Base-by-base conservation (phyloP, 2,113 vertebrate genomes). In the Oryzias javanicus region DNA sequence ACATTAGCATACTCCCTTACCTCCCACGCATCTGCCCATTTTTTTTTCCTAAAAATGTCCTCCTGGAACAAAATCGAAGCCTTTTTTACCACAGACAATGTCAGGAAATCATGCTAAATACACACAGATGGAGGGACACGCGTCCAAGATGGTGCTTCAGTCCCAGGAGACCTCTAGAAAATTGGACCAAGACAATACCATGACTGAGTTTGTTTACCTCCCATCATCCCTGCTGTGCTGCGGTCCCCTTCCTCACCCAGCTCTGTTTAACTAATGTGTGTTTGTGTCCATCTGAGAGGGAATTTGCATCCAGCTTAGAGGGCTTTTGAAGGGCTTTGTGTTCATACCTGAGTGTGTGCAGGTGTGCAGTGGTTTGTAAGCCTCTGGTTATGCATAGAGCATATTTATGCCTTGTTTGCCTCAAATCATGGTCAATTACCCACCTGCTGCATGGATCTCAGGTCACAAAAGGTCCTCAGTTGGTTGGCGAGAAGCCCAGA, bases 41-140 rank as follows among this genome's bases (percentile, higher is more conserved):
- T 60, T n/a, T 59, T 55, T 19, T 66, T 20, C 49, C 55, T 48
- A 17, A 49, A 8, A 35, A 35, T 18, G 18, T 47, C 17, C n/a
- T 47, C 45, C 17, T 47, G 7, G 6, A n/a, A 47, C 1, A 1
- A 8, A n/a, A n/a, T 46, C n/a, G n/a, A 17, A 6, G 14, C 4
- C n/a, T 15, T 46, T 16, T 79, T 81, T 60, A 78, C 79, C 57
- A 65, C 81, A 80, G 79, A 86, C 77, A 88, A 82, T 82, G 75
- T 57, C 70, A 86, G 79, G 77, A 83, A 79, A 72, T 54, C 40
- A 59, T 63, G 56, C 29, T 40, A 63, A 55, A 55, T 60, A 49
- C 50, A 59, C 24, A 60, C 24, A 41, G 27, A 45, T 35, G 56
- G 35, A 35, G 35, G 35, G 35, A 35, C 45, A 81, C 24, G 67